Evolutionary conservation across 2,888 invertebrate genomes (phyloP).

Genomic region (Junonia oenone): DNA sequence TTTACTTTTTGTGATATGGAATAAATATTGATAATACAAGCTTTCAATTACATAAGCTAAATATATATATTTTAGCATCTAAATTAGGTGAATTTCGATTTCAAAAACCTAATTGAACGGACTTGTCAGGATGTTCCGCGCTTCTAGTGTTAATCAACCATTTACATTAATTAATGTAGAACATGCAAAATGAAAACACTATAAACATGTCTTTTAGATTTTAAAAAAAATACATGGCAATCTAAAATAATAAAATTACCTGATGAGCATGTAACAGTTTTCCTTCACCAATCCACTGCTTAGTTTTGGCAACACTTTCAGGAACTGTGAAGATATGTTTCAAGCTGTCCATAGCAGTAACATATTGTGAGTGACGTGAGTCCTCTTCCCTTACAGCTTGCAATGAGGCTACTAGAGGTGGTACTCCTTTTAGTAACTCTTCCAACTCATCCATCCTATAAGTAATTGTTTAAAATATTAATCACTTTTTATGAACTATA

Average conservation of each 20-base stretch:
- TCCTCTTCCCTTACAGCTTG: constrained; percentile 95
- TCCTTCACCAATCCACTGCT: constrained; percentile 95
- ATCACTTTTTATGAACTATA: too few species aligned
- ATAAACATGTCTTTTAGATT: background rate
- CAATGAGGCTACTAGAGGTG: constrained; percentile 88
- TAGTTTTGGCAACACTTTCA: constrained; percentile 96
- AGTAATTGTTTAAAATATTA: constrained; percentile 19
- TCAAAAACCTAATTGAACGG: too few species aligned
- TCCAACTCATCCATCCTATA: constrained; percentile 88
- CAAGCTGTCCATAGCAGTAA: constrained; percentile 98
- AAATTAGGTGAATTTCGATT: too few species aligned
- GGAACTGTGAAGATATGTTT: constrained; percentile 99
- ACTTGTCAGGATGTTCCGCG: too few species aligned
- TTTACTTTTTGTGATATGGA: too few species aligned
- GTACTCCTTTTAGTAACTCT: constrained; percentile 85
- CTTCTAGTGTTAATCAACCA: too few species aligned
- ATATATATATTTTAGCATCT: too few species aligned
- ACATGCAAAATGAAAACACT: background rate
- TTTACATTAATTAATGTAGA: too few species aligned
- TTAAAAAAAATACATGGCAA: background rate
- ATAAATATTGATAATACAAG: too few species aligned
- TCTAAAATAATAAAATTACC: constrained; percentile 46
- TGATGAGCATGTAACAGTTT: constrained; percentile 97
- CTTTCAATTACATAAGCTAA: too few species aligned
- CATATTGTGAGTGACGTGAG: constrained; percentile 96